Evolutionary conservation across 1,140 invertebrate species (phyloP).

Genomic region (Patella vulgata): DNA sequence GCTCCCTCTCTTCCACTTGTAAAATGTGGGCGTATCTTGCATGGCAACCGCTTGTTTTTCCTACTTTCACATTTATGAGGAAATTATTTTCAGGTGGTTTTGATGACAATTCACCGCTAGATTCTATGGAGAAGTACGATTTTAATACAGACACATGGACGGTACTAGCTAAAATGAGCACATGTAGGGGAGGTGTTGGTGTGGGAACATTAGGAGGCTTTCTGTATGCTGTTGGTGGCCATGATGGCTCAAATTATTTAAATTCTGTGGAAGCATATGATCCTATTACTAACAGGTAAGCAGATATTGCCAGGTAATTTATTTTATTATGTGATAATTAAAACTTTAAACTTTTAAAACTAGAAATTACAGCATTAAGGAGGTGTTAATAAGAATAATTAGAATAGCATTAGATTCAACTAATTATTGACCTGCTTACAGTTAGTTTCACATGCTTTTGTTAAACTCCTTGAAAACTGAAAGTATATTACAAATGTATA

Average conservation of each 20-base stretch:
- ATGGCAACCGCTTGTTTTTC: too few species aligned
- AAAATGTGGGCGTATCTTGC: too few species aligned
- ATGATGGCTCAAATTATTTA: slow-evolving; percentile 67
- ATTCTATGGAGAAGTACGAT: slow-evolving; percentile 71
- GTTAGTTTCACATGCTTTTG: too few species aligned
- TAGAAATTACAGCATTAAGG: too few species aligned
- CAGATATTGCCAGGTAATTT: too few species aligned
- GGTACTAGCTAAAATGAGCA: slow-evolving; percentile 74
- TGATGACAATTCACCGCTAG: slow-evolving; percentile 80
- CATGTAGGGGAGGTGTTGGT: slow-evolving; percentile 65
- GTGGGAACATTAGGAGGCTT: slow-evolving; percentile 59
- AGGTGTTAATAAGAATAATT: too few species aligned
- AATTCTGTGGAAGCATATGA: slow-evolving; percentile 68
- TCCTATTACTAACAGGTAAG: slow-evolving; percentile 55
- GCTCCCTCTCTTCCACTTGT: too few species aligned
- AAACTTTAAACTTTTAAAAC: not conserved
- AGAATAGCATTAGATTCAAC: too few species aligned
- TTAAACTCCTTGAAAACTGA: too few species aligned
- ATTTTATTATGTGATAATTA: not conserved
- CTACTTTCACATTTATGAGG: too few species aligned
- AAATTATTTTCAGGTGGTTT: slow-evolving; percentile 76
- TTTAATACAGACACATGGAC: slow-evolving; percentile 68
- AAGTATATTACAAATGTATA: too few species aligned
- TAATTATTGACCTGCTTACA: too few species aligned
- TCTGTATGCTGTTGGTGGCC: slow-evolving; percentile 68